Percentiles rank a stretch among this genome's conserved stretches.
phyloP scores from a whole-genome alignment of 2,113 vertebrate species.

The Chionomys nivalis region DNA sequence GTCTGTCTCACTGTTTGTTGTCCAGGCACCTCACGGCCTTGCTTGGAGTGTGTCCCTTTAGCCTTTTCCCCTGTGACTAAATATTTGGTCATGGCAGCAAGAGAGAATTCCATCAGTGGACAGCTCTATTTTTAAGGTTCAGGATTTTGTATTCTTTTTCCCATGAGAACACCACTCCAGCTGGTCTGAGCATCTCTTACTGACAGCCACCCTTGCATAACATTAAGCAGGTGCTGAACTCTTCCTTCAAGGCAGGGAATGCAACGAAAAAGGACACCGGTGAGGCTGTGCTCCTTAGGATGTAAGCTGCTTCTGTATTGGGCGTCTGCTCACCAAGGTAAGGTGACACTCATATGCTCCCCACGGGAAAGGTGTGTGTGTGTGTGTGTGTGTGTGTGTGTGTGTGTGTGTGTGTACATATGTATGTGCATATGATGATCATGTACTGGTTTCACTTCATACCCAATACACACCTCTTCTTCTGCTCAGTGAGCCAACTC shows the following conservation, averaged over 20 bases:
- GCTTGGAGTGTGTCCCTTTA: constrained; percentile 38
- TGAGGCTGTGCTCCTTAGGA: background rate
- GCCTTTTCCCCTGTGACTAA: constrained; percentile 51
- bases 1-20: background rate
- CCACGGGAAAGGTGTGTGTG: background rate
- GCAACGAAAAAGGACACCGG: background rate
- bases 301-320: background rate
- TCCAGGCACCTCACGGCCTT: constrained; percentile 21
- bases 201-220: background rate
- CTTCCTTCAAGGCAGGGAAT: background rate
- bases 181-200: background rate
- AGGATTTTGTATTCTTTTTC: constrained; percentile 17
- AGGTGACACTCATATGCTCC: background rate
- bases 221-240: background rate
- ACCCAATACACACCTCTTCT: background rate
- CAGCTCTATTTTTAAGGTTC: constrained; percentile 50
- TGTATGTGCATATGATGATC: too few species aligned
- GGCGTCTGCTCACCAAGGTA: background rate
- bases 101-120: constrained; percentile 43
- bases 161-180: background rate
- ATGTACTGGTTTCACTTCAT: background rate
- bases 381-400: too few species aligned
- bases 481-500: background rate
- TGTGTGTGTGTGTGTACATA: too few species aligned
- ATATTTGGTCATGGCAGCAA: constrained; percentile 27